Conservation (phyloP, 2,797 vertebrate species). For the Gallirallus australis region DNA sequence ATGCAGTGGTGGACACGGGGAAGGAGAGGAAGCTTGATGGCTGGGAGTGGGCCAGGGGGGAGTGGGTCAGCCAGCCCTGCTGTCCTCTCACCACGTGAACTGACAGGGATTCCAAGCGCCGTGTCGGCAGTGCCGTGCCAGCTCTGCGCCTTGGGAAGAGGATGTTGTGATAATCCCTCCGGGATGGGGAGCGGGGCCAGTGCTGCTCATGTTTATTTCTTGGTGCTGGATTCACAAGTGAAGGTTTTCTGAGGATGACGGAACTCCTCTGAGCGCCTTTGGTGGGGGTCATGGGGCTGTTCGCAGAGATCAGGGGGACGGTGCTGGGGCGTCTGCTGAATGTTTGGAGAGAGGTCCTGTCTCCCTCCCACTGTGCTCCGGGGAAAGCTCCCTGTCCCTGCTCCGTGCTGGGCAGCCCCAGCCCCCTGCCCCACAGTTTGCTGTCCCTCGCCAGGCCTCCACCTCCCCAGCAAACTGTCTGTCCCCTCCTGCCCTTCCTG, state of each 20-base stretch:
- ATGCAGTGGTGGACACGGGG: too few relatives aligned
- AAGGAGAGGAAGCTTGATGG: background rate
- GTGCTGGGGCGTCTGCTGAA: background rate
- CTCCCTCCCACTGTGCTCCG: accelerated
- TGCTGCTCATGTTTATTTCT: background rate
- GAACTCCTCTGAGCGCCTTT: background rate
- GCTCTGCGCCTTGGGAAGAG: background rate
- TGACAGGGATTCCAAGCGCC: accelerated
- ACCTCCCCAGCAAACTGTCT: background rate
- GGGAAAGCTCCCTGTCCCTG: background rate
- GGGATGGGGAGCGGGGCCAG: background rate
- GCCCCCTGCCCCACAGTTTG: background rate
- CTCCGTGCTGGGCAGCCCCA: background rate
- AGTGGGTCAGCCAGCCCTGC: background rate
- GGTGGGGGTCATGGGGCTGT: background rate
- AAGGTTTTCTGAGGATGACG: background rate
- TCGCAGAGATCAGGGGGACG: accelerated
- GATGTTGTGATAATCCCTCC: constrained; percentile 19
- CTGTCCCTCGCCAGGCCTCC: background rate
- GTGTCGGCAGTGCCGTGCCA: background rate
- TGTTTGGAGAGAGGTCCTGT: background rate
- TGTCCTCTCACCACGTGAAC: accelerated
- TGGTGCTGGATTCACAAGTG: accelerated
- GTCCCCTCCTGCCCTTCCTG: background rate
- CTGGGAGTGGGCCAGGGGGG: background rate